phyloP scores from a whole-genome alignment of 2,113 vertebrate genomes.

The Indri indri region DNA sequence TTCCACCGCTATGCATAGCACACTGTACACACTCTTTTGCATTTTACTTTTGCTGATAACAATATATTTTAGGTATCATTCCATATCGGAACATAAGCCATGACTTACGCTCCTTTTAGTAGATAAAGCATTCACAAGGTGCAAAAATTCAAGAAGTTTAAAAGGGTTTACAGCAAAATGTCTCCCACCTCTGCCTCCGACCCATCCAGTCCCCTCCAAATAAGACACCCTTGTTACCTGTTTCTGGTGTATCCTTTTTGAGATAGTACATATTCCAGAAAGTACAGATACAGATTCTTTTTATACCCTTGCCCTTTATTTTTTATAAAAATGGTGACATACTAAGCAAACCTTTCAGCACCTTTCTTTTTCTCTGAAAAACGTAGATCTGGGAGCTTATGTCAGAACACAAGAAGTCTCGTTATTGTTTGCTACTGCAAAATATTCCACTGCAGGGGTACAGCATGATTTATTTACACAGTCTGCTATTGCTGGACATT shows the following conservation, averaged over 20 bases:
- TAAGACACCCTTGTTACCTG: background rate
- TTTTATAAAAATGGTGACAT: conserved; percentile 14
- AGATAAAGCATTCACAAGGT: conserved; percentile 12
- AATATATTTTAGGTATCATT: conserved; percentile 7
- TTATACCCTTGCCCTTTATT: background rate
- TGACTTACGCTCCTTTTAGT: conserved; percentile 12
- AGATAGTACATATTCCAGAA: background rate
- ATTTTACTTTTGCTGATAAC: background rate
- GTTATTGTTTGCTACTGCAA: conserved; percentile 19
- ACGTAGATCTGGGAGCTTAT: background rate
- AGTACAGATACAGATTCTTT: background rate
- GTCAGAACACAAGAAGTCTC: background rate
- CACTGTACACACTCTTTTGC: background rate
- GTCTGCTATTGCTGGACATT: background rate
- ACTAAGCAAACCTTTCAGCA: background rate
- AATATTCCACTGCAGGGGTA: background rate
- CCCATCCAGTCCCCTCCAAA: background rate
- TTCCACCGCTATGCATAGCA: no score
- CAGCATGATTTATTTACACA: background rate
- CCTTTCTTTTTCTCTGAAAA: conserved; percentile 5
- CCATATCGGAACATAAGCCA: background rate
- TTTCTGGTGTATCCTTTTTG: background rate
- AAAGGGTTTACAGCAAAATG: background rate
- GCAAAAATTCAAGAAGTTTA: background rate
- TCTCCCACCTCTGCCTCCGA: background rate